phyloP scores from a whole-genome alignment of 2,797 vertebrate species.

The Thripadectes ignobilis region DNA sequence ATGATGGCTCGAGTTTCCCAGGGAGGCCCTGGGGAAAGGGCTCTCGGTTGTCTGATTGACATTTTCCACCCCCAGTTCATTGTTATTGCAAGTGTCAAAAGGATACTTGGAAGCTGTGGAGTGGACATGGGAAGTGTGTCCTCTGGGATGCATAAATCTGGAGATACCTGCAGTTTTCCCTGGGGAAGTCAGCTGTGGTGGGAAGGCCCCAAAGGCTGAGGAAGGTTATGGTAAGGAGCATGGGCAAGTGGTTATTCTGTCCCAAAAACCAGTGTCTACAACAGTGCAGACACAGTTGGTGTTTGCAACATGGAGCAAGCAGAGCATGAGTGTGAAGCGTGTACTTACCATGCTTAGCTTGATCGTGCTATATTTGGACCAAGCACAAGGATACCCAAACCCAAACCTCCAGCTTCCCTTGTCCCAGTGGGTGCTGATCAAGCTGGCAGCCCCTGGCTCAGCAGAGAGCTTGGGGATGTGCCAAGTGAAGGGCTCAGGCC shows the following conservation, averaged over 20 bases:
- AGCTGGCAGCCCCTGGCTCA: not conserved
- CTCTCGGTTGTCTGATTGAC: not conserved
- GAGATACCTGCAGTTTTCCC: not conserved
- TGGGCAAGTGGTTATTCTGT: not conserved
- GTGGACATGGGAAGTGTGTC: not conserved
- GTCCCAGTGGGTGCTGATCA: not conserved
- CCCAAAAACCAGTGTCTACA: not conserved
- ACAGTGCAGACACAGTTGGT: fast-evolving
- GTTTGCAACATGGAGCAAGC: not conserved
- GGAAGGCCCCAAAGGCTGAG: not conserved
- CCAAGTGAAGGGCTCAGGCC: not conserved
- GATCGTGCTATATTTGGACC: fast-evolving
- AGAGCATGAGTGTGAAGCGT: not conserved
- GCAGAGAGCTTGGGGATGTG: not conserved
- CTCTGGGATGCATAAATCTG: not conserved
- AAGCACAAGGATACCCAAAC: not conserved
- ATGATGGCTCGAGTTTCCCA: not conserved
- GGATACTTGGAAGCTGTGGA: not conserved
- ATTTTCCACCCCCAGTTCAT: not conserved
- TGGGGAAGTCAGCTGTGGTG: not conserved
- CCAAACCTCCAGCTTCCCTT: not conserved
- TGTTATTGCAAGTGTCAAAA: not conserved
- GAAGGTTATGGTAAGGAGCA: not conserved
- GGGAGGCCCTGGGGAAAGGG: not conserved
- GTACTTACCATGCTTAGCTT: not conserved